These are phyloP conservation scores for Parazoanthus swiftii DNA, from an alignment of 92 coral and sea anemone genomes.

Conservation along the genomic window DNA sequence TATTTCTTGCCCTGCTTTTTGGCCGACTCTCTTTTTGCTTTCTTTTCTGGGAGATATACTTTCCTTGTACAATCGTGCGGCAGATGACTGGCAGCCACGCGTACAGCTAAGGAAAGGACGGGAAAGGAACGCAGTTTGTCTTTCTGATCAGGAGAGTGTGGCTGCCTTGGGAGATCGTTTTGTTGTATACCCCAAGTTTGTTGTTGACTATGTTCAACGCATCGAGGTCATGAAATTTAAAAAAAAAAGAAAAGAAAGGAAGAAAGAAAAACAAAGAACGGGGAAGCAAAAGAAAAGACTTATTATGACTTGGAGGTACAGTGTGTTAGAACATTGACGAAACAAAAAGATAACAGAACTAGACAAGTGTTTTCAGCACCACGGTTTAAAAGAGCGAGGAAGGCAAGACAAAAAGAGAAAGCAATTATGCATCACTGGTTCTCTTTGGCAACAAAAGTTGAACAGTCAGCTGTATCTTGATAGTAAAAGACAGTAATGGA, in stretches of 20 bases:
- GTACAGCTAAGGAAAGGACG: slow-evolving; percentile 51
- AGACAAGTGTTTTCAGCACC: too few species aligned
- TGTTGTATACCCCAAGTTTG: slow-evolving; percentile 37
- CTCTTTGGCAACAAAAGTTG: too few species aligned
- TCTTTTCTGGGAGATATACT: too few species aligned
- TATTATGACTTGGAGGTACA: slow-evolving; percentile 30
- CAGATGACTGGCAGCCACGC: slow-evolving; percentile 45
- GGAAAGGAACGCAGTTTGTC: slow-evolving; percentile 35
- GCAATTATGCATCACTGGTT: too few species aligned
- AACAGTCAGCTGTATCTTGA: too few species aligned
- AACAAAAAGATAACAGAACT: too few species aligned
- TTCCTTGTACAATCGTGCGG: too few species aligned
- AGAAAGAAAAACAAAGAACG: neutral
- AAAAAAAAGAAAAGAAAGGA: slow-evolving; percentile 25
- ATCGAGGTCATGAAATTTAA: slow-evolving; percentile 24
- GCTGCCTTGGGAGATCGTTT: slow-evolving; percentile 33
- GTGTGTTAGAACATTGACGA: neutral
- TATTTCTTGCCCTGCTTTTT: too few species aligned
- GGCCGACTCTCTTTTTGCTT: too few species aligned
- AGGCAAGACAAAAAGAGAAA: too few species aligned
- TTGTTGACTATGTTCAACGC: slow-evolving; percentile 24
- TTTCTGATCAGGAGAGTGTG: slow-evolving; percentile 49
- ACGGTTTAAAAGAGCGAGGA: too few species aligned
- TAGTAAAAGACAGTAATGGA: too few species aligned
- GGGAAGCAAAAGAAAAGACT: slow-evolving; percentile 35